Evolutionary conservation across 1,140 invertebrate genomes (phyloP), one percentile per base, ranked within the genome.

Genomic region (Phenacoccus solenopsis): DNA sequence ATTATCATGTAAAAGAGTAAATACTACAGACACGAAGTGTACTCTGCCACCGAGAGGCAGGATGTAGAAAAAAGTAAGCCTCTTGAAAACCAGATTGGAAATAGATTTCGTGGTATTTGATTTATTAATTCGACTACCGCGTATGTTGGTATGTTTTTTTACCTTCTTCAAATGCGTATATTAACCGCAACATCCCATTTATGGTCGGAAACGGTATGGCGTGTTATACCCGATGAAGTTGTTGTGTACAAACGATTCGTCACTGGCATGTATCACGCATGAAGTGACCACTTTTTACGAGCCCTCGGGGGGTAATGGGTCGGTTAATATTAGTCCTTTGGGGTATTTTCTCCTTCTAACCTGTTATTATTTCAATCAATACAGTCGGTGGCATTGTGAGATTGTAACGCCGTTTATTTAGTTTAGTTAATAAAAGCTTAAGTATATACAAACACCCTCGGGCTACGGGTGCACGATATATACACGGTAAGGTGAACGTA

Each of bases 331-430:
- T 49, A 49, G 38, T 49, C 38, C 38, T 49, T 49, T 49, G 38
- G 38, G 38, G 38, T 2, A 49, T 49, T 49, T 49, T 49, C 20
- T n/a, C n/a, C 16, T 10, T 10, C 30, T 49, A 49, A 49, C 38
- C 38, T 49, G 38, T 49, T 49, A 49, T 49, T 49, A 49, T 49
- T 49, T 49, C 38, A 49, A 49, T 49, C 38, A 49, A 49, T 49
- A 49, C 38, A 49, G 30, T 7, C 30, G 13, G 30, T 32, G 30
- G 12, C 38, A 49, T 4, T 49, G 38, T 49, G 38, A 10, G 38
- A 9, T 49, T n/a, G 38, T 9, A 49, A n/a, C 38, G 38, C 38
- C 38, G 38, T 49, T 49, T 49, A 49, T 49, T 49, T 49, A 2
- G 38, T 49, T 49, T 49, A 49, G 13, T 16, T 49, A 49, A 49